Conservation (phyloP, 2,888 invertebrate genomes). For the Chymomyza procnemis region DNA sequence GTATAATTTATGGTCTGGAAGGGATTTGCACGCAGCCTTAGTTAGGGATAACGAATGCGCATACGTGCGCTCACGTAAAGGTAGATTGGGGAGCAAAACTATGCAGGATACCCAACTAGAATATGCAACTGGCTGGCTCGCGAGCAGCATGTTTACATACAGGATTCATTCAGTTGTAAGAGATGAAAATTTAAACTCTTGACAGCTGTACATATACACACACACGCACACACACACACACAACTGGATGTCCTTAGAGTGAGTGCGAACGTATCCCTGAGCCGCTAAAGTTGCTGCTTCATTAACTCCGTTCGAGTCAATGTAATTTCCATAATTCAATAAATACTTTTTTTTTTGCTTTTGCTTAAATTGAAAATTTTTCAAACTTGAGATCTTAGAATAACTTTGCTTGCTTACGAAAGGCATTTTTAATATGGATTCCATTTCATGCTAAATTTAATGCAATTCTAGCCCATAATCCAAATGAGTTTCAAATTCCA, state of each 20-base stretch:
- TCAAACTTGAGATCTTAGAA: background rate
- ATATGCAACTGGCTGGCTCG: background rate
- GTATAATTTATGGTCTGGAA: constrained; percentile 58
- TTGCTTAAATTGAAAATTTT: background rate
- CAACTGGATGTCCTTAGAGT: background rate
- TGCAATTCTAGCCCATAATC: background rate
- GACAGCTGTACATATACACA: background rate
- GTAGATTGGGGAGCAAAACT: constrained; percentile 49
- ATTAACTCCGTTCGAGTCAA: background rate
- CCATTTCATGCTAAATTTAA: constrained; percentile 2
- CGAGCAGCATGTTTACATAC: constrained; percentile 15
- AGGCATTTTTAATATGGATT: constrained; percentile 1
- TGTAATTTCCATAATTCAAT: constrained; percentile 11
- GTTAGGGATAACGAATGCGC: constrained; percentile 64
- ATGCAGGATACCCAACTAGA: constrained; percentile 21
- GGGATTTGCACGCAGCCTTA: constrained; percentile 63
- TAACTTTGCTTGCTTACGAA: background rate
- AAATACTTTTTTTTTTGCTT: background rate
- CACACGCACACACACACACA: too few species aligned
- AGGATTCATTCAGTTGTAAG: constrained; percentile 21
- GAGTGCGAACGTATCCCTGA: background rate
- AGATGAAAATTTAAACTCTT: constrained; percentile 15
- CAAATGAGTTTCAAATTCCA: constrained; percentile 19
- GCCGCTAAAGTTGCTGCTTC: background rate
- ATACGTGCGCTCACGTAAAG: constrained; percentile 67